These are phyloP conservation scores for Strix occidentalis DNA, from an alignment of 2,797 vertebrate genomes.

Conservation along the genomic window DNA sequence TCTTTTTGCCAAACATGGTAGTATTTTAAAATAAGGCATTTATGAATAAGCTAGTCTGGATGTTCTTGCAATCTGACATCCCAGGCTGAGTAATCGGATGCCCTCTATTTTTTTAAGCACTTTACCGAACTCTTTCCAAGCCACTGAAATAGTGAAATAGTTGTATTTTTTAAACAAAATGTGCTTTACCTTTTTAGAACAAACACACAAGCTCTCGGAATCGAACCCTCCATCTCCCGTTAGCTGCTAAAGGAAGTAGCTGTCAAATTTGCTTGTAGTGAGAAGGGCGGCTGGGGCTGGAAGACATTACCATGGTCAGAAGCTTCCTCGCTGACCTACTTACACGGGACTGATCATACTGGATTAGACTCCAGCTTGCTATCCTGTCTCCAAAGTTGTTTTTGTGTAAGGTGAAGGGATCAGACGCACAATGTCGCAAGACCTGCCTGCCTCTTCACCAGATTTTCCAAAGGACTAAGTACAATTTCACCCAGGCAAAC, in stretches of 20 bases:
- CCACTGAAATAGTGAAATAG: background rate
- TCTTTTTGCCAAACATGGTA: background rate
- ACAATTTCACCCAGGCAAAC: background rate
- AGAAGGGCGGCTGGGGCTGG: background rate
- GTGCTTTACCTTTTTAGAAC: background rate
- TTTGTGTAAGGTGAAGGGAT: background rate
- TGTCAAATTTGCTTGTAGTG: background rate
- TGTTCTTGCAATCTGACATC: background rate
- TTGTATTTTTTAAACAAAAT: background rate
- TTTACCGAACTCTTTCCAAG: background rate
- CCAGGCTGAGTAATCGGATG: background rate
- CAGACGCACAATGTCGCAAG: fast-evolving
- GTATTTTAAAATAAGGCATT: background rate
- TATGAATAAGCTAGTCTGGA: background rate
- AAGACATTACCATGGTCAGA: background rate
- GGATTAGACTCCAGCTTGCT: background rate
- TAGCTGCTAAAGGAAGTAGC: background rate
- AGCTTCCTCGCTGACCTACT: background rate
- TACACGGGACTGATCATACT: fast-evolving
- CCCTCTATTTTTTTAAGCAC: background rate
- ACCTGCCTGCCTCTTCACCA: background rate
- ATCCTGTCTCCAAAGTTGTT: background rate
- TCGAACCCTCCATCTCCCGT: background rate
- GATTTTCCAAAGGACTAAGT: background rate
- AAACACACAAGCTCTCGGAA: background rate